Conservation (phyloP, 2,888 invertebrate genomes). For the Microctonus hyperodae region DNA sequence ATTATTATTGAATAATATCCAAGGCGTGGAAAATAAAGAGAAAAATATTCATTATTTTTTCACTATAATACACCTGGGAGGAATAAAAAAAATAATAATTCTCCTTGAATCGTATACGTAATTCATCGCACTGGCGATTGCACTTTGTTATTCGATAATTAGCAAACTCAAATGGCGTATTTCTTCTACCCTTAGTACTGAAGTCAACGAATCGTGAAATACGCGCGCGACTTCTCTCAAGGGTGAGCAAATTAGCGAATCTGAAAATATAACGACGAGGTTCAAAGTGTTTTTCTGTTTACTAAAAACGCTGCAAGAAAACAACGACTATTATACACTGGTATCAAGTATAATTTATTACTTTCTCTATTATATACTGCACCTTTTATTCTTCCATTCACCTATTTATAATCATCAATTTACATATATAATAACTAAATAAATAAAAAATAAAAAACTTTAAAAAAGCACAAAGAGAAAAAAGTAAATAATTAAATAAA, state of each 20-base stretch:
- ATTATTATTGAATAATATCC: too few species aligned
- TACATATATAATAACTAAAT: background rate
- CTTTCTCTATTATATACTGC: too few species aligned
- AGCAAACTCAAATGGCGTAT: conserved; percentile 16
- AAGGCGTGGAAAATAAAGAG: background rate
- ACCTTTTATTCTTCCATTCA: background rate
- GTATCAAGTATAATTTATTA: background rate
- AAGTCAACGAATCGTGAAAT: conserved; percentile 42
- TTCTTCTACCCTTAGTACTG: conserved; percentile 18
- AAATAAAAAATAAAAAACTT: background rate
- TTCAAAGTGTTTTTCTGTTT: conserved; percentile 38
- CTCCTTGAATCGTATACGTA: background rate
- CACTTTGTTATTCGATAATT: conserved; percentile 37
- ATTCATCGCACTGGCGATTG: conserved; percentile 3
- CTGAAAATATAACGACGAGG: conserved; percentile 44
- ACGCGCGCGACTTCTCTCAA: background rate
- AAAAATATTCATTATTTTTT: conserved; percentile 1
- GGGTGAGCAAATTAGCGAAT: conserved; percentile 44
- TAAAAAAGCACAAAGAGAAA: background rate
- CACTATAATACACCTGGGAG: background rate
- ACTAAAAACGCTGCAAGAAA: conserved; percentile 29
- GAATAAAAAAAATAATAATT: background rate
- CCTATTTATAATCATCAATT: background rate
- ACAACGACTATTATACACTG: background rate
- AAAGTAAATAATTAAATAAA: background rate